These are phyloP conservation scores for Motacilla tschutschensis DNA, from an alignment of 2,113 vertebrate species.

Conservation along the genomic window DNA sequence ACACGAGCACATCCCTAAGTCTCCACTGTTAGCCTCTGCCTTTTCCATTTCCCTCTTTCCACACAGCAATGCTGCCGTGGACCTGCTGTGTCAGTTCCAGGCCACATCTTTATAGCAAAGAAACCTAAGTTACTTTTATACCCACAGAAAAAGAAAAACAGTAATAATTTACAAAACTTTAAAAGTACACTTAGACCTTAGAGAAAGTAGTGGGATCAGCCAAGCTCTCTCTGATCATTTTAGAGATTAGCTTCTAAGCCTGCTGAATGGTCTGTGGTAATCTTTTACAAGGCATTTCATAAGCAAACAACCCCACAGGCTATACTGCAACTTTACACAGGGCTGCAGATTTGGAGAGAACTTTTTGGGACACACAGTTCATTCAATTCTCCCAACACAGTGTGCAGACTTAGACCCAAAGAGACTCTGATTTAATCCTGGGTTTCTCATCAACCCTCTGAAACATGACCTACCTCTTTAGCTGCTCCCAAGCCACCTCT, in stretches of 20 bases:
- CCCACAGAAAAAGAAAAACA: background rate
- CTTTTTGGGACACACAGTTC: background rate
- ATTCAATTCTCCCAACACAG: background rate
- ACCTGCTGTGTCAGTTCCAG: background rate
- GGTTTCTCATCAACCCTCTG: slow-evolving; percentile 32
- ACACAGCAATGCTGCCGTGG: background rate
- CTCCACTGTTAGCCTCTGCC: background rate
- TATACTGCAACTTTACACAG: background rate
- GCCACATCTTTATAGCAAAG: background rate
- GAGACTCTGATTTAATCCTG: slow-evolving; percentile 16
- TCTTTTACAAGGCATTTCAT: slow-evolving; percentile 57
- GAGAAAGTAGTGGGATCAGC: slow-evolving; percentile 19
- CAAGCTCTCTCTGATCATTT: background rate
- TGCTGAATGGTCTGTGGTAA: slow-evolving; percentile 13
- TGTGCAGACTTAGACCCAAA: background rate
- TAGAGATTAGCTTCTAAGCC: slow-evolving; percentile 44
- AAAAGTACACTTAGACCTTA: background rate
- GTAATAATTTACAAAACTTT: slow-evolving; percentile 9
- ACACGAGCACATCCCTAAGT: background rate
- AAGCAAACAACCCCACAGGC: slow-evolving; percentile 7
- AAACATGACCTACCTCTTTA: slow-evolving; percentile 56
- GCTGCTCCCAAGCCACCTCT: slow-evolving; percentile 34
- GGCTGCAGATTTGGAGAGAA: background rate
- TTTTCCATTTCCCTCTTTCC: background rate
- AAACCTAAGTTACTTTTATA: background rate